phyloP scores from a whole-genome alignment of 2,888 invertebrate species.

The Pammene fasciana region DNA sequence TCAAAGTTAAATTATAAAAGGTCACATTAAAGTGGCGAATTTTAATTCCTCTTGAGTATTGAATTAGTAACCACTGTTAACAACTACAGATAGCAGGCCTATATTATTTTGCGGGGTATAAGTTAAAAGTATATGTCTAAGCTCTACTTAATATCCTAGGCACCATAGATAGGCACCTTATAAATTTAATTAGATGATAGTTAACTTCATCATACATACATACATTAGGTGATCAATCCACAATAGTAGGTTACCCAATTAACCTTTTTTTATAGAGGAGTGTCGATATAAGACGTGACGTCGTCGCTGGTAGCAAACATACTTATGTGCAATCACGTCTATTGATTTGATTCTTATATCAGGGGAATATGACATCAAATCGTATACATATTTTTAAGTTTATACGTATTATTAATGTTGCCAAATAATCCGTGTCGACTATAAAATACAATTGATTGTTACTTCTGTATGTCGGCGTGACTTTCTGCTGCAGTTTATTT shows the following conservation, averaged over 20 bases:
- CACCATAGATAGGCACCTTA: no score
- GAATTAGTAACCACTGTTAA: no score
- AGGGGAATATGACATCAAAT: conserved; percentile 5
- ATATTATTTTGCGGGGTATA: no score
- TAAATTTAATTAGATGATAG: no score
- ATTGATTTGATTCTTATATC: not conserved
- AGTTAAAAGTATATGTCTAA: no score
- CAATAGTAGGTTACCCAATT: conserved; percentile 25
- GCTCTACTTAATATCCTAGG: no score
- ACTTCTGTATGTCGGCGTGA: not conserved
- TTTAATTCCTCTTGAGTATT: no score
- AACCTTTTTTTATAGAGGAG: conserved; percentile 24
- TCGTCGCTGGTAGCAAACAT: not conserved
- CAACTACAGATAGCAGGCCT: no score
- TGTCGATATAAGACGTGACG: conserved; percentile 23
- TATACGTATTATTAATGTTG: conserved; percentile 2
- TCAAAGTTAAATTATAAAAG: no score
- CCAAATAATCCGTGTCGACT: conserved; percentile 29
- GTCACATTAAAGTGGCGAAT: no score
- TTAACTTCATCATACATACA: no score
- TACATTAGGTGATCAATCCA: conserved; percentile 16
- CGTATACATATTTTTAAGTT: not conserved
- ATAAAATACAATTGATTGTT: conserved; percentile 25
- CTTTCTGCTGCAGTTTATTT: conserved; percentile 2
- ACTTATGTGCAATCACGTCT: not conserved